A percentile compares a stretch with the other conserved stretches of the same genome.
Conservation (phyloP, 2,113 vertebrate genomes). For the Phyllostomus discolor region DNA sequence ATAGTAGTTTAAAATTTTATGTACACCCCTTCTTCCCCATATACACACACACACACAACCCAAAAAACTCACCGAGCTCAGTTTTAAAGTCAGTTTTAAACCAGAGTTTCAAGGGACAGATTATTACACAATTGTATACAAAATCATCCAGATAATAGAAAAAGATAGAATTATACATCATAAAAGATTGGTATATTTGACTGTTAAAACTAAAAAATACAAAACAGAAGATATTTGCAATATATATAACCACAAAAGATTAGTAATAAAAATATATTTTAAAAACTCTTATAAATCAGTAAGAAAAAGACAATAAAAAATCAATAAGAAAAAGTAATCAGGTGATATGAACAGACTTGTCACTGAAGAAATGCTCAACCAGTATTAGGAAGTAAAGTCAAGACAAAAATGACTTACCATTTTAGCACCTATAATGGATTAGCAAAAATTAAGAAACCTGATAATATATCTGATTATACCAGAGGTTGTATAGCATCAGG, state of each 20-base stretch:
- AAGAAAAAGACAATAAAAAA: not conserved
- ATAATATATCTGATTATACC: not conserved
- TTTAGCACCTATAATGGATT: not conserved
- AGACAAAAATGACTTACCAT: not conserved
- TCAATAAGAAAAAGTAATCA: not conserved
- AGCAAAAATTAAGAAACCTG: not conserved
- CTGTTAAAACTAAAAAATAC: slow-evolving; percentile 1
- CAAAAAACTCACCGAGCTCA: not conserved
- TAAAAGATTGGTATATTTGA: not conserved
- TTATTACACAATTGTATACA: not conserved
- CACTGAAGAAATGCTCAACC: not conserved
- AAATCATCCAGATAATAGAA: not conserved
- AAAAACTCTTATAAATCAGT: not conserved
- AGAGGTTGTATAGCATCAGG: not conserved
- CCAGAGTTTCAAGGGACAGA: not conserved
- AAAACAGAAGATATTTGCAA: not conserved
- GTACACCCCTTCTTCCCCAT: not conserved
- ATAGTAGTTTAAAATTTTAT: not conserved
- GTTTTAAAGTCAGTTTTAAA: slow-evolving; percentile 17
- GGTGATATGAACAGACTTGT: not conserved
- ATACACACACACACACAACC: not conserved
- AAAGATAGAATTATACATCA: slow-evolving; percentile 9
- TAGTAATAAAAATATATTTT: not conserved
- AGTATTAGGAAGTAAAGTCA: slow-evolving; percentile 11
- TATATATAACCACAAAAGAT: not conserved